Base-by-base conservation (phyloP, 2,797 vertebrate genomes). In the Natrix natrix region DNA sequence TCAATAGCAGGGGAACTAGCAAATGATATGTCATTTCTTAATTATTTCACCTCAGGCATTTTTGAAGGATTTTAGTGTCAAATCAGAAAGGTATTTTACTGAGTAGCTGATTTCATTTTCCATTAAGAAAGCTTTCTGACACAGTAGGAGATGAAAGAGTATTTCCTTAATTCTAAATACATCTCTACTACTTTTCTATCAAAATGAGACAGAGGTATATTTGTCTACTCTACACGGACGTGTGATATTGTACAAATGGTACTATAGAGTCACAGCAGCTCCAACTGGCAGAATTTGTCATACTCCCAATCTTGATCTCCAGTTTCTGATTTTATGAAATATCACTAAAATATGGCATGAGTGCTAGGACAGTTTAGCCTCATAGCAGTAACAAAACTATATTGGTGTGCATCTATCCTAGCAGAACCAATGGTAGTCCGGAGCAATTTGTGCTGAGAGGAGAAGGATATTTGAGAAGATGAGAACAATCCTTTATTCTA, bases 41-140 rank as follows among this genome's bases (percentile, higher is more conserved):
- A 95, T 14, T 89, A 57, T 0, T 83, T 88, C 3, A 32, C 48
- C 28, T 90, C 87, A 83, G 87, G 94, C 17, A 86, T 2, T 1
- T 94, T 48, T 90, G 88, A 95, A 94, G 43, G 52, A 78, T 92
- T 54, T 93, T 93, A 93, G 92, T 59, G 92, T 74, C 43, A 93
- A 94, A 95, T 94, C 90, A 74, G 16, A 37, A 92, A 17, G 92
- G 90, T 2, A 48, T 6, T 8, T 93, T 55, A 90, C 20, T 61
- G 91, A 91, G 74, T 52, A 95, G 3, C 90, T 92, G 43, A 91
- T 90, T 13, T 93, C 3, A 8, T 78, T 92, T 90, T 89, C 92
- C 48, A 48, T 0, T 95, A 95, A 93, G 52, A 5, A 4, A 87
- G 28, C 74, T 14, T 54, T 92, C 52, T 63, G 86, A 26, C 0